phyloP scores from a whole-genome alignment of 2,113 vertebrate genomes.

The Prinia subflava region DNA sequence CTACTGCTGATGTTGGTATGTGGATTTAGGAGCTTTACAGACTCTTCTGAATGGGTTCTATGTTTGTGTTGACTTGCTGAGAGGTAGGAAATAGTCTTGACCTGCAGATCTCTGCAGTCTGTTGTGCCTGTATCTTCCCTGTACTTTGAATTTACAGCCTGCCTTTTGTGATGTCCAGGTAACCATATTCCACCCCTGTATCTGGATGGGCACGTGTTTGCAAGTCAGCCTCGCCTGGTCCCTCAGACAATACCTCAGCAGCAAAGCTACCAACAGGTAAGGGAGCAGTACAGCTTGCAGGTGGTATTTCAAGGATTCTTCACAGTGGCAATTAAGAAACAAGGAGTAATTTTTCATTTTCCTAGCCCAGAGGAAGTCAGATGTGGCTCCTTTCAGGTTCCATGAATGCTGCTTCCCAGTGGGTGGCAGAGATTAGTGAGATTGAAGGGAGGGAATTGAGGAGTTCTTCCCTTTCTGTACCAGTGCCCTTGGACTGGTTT shows the following conservation, averaged over 20 bases:
- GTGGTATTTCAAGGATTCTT: not conserved
- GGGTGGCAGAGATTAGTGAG: not conserved
- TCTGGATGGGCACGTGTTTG: conserved; percentile 93
- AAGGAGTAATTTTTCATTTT: not conserved
- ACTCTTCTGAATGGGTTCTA: not conserved
- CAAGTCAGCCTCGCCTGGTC: conserved; percentile 93
- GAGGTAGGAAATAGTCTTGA: not conserved
- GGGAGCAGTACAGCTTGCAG: not conserved
- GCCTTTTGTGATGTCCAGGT: conserved; percentile 72
- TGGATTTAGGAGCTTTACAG: not conserved
- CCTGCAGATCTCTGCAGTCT: not conserved
- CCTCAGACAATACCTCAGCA: conserved; percentile 94
- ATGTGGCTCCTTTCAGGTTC: not conserved
- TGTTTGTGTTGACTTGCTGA: not conserved
- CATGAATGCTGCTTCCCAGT: not conserved
- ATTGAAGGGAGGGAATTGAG: not conserved
- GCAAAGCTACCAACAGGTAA: conserved; percentile 95
- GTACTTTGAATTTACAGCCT: not conserved
- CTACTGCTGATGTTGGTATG: not conserved
- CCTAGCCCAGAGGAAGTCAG: not conserved
- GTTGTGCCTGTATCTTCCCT: not conserved
- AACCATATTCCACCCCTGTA: conserved; percentile 94
- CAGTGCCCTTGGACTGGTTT: not conserved
- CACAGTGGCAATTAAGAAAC: not conserved
- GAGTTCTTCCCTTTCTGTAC: not conserved